Evolutionary conservation across 2,113 vertebrate genomes (phyloP).

Genomic region (Dendropsophus ebraccatus): DNA sequence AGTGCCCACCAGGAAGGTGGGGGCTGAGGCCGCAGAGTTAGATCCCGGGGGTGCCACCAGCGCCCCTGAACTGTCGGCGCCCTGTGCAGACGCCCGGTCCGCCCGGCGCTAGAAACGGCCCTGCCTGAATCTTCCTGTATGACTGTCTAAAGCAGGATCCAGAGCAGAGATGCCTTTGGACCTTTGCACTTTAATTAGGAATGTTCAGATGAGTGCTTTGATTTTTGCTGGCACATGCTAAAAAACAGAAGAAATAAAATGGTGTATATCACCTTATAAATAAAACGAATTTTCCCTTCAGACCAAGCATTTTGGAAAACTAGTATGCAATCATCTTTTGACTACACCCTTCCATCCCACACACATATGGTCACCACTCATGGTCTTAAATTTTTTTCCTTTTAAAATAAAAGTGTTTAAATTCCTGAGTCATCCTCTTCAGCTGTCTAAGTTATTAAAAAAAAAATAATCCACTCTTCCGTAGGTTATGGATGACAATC

Average conservation of each 20-base stretch:
- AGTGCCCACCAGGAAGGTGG: too few relatives aligned
- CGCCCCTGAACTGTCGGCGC: too few relatives aligned
- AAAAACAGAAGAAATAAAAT: background rate
- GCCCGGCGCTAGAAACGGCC: too few relatives aligned
- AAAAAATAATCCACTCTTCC: too few relatives aligned
- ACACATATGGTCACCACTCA: slow-evolving; percentile 3
- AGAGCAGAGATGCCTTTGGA: background rate
- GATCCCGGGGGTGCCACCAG: too few relatives aligned
- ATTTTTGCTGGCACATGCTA: background rate
- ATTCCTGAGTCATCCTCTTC: background rate
- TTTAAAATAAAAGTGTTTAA: background rate
- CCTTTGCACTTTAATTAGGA: background rate
- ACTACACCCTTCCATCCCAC: slow-evolving; percentile 7
- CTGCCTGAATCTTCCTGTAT: background rate
- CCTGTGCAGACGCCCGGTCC: too few relatives aligned
- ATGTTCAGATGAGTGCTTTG: background rate
- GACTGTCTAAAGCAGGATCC: background rate
- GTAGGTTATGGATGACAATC: too few relatives aligned
- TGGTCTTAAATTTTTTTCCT: background rate
- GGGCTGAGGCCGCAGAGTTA: too few relatives aligned
- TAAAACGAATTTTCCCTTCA: background rate
- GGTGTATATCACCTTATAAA: background rate
- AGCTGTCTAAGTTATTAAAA: background rate
- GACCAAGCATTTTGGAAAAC: background rate
- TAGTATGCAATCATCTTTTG: background rate